Evolutionary conservation across 2,797 vertebrate genomes (phyloP), one percentile per base, ranked within the genome.

Genomic region (Lagorchestes hirsutus): DNA sequence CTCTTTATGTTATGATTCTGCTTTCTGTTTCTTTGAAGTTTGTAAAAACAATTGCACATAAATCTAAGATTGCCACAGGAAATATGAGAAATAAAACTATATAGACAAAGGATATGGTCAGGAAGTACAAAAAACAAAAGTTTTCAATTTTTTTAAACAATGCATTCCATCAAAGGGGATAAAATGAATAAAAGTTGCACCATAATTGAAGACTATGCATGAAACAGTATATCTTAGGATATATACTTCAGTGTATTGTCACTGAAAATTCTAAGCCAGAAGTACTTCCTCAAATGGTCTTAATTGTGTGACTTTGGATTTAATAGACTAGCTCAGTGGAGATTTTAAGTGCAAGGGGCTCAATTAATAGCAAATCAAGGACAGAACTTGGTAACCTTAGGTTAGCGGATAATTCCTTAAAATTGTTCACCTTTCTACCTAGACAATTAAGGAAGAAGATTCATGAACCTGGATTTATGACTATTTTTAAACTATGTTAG

Each of bases 21-120:
- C 82, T 94, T 91, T 95, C 34, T 67, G 34, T 22, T 1, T 92
- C 92, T 97, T 92, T 92, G 58, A 87, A 95, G 94, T 74, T 96
- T 40, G 67, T 92, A 13, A 96, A 93, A 95, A 55, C 5, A 31
- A 94, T 6, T 29, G 55, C 1, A 91, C 58, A 46, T 11, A 2
- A 55, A 94, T 31, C 24, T 22, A 22, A 14, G 91, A 97, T 8
- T 74, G 18, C 96, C 54, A 56, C 92, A 31, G 54, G 18, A 46
- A 94, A 93, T 67, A 62, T 34, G 94, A 55, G 93, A 50, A 1
- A 91, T 54, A 27, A 95, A 55, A 95, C 40, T 3, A 92, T 50
- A 8, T 93, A 90, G 2, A 91, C 93, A 46, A 91, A 67, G 18
- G 27, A 93, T 90, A 82, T 46, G 14, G 34, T 93, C 67, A 93